Conservation (phyloP, 2,113 vertebrate species). For the Podarcis raffonei region DNA sequence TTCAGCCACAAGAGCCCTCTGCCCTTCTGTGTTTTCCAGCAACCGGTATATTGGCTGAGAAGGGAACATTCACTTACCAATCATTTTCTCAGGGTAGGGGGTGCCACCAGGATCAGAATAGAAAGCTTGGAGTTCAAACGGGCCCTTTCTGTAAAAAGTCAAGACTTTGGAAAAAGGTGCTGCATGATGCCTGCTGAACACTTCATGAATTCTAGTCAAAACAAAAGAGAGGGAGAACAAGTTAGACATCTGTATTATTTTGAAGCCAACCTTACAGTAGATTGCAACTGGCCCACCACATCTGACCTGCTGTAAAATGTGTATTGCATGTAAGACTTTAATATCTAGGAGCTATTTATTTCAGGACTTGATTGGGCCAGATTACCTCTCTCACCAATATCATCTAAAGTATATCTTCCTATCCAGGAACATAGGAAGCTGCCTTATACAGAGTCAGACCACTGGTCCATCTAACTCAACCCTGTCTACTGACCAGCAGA, state of each 20-base stretch:
- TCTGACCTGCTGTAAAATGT: neutral
- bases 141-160: constrained; percentile 94
- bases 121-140: constrained; percentile 92
- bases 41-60: neutral
- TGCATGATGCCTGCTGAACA: constrained; percentile 93
- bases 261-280: neutral
- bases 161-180: constrained; percentile 97
- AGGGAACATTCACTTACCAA: constrained; percentile 79
- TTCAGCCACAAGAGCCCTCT: too few relatives aligned
- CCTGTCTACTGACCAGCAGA: too few relatives aligned
- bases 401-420: too few relatives aligned
- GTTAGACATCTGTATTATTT: neutral
- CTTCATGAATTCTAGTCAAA: constrained; percentile 90
- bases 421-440: too few relatives aligned
- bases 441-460: too few relatives aligned
- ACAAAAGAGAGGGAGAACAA: neutral
- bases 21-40: too few relatives aligned
- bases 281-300: neutral
- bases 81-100: constrained; percentile 83
- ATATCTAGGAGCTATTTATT: neutral
- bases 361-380: neutral
- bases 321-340: neutral
- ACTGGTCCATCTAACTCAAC: too few relatives aligned
- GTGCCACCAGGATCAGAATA: constrained; percentile 83
- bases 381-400: neutral